These are phyloP conservation scores for Emydoidea blandingii DNA, from an alignment of 2,797 vertebrate species.

Conservation along the genomic window DNA sequence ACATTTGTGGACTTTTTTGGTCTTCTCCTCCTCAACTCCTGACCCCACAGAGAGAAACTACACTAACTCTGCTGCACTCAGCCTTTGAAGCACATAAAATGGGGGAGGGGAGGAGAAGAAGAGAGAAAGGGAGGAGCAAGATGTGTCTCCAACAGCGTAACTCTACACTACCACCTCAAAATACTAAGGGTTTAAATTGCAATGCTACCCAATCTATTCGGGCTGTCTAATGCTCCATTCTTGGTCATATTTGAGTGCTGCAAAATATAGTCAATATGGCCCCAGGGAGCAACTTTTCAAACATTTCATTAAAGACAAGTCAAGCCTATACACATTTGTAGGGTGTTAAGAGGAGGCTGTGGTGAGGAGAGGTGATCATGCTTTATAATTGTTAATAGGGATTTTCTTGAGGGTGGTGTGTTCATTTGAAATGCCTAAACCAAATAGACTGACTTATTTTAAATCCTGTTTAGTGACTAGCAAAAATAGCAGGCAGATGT, in stretches of 20 bases:
- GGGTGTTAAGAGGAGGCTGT: not conserved
- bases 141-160: not conserved
- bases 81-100: not conserved
- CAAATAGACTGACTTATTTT: not conserved
- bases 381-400: not conserved
- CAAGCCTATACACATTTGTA: not conserved
- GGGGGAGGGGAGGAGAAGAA: no score
- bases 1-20: not conserved
- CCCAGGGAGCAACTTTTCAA: not conserved
- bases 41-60: not conserved
- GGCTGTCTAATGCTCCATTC: not conserved
- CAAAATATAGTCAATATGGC: not conserved
- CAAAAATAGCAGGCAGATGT: not conserved
- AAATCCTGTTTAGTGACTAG: not conserved
- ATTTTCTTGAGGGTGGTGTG: not conserved
- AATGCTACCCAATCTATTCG: not conserved
- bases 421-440: not conserved
- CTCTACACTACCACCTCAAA: not conserved
- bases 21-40: not conserved
- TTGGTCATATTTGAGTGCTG: not conserved
- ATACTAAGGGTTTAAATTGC: not conserved
- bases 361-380: not conserved
- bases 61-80: not conserved
- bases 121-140: not conserved
- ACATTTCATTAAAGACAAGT: not conserved